Evolutionary conservation across 2,888 invertebrate species (phyloP), one percentile per base, ranked within the genome.

Genomic region (Hesperia comma): DNA sequence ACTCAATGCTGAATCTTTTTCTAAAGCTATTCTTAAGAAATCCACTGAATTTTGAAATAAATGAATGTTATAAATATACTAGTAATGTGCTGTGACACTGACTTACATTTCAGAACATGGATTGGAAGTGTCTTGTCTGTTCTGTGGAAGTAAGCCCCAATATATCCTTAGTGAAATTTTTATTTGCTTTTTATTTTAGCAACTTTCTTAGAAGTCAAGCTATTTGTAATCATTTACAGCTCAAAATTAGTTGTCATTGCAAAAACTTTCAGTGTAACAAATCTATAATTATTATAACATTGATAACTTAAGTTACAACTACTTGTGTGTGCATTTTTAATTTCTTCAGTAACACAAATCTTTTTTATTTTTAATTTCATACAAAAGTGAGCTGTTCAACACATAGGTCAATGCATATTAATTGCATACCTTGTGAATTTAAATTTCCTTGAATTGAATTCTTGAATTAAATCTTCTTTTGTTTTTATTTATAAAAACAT

Each of bases 61-160:
- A n/a, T n/a, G n/a, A n/a, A n/a, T 46, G 46, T 46, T 21, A 3
- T 21, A 12, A 1, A 51, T 51, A 51, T 21, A 51, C 6, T 21
- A 7, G 1, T 51, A 32, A 54, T 54, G n/a, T 33, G 33, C n/a
- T 17, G 7, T 33, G 32, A 26, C 19, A n/a, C 67, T 76, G 74
- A 75, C 84, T 80, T 79, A 71, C 75, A 83, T 88, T 90, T 80
- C 90, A 90, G 86, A 81, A 85, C 84, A 85, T 87, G 90, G 90
- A 79, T 88, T 82, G 87, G 89, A 81, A 85, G 79, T 86, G 77
- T 87, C 72, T 75, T 90, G 71, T 85, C 84, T 72, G 77, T 85
- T 80, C 63, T 90, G 73, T 90, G 90, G 91, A 90, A 89, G 92
- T 92, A 92, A 91, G 92, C 85, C 73, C 77, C 79, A 70, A 72